A percentile compares a stretch with the other conserved stretches of the same genome.
phyloP scores from a whole-genome alignment of 1,140 invertebrate species.

The Dolichoris vasculosae region DNA sequence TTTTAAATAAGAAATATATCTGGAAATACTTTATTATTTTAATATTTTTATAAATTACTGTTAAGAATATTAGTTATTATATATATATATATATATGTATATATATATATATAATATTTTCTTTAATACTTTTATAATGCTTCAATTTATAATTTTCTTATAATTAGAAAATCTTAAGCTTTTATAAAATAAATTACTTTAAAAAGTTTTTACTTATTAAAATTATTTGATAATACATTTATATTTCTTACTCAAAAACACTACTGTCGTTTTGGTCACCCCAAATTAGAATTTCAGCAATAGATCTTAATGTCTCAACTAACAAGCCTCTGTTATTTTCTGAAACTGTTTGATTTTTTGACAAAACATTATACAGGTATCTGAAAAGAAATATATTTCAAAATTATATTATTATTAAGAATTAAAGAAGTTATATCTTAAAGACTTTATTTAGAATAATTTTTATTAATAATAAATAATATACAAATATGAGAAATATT shows the following conservation, averaged over 20 bases:
- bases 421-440: no score
- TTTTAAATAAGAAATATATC: no score
- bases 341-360: conserved; percentile 97
- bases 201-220: no score
- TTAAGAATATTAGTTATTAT: not conserved
- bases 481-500: no score
- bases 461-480: no score
- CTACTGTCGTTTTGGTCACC: conserved; percentile 99
- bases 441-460: no score
- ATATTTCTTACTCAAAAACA: conserved; percentile 94
- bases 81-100: conserved; percentile 2
- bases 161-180: not conserved
- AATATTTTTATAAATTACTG: not conserved
- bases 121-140: not conserved
- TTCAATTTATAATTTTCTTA: no score
- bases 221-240: conserved; percentile 1
- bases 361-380: conserved; percentile 94
- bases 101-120: not conserved
- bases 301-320: conserved; percentile 97
- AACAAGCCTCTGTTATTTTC: conserved; percentile 95
- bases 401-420: not conserved
- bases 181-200: not conserved
- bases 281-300: conserved; percentile 99
- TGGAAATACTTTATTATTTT: no score
- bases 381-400: conserved; percentile 76